These are phyloP conservation scores for Lamprologus sp. DNA, from an alignment of 2,113 vertebrate species.

Conservation along the genomic window DNA sequence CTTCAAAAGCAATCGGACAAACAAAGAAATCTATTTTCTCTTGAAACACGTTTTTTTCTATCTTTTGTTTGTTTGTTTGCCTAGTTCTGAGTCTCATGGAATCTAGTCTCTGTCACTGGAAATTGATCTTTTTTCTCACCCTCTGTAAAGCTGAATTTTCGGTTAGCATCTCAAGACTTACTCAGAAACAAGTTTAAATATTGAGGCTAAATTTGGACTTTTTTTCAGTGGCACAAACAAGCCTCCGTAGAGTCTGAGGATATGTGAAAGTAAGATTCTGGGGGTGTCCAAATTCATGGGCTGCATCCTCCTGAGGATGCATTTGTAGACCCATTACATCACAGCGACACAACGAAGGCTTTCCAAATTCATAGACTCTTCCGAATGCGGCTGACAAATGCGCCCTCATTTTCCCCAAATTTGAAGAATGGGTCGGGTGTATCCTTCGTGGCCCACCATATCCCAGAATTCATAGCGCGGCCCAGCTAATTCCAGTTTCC, in stretches of 20 bases:
- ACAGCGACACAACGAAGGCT: background rate
- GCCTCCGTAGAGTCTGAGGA: background rate
- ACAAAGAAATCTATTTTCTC: background rate
- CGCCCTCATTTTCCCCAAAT: background rate
- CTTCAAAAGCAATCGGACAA: too few species aligned
- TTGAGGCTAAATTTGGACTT: background rate
- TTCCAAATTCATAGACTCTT: background rate
- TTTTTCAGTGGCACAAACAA: background rate
- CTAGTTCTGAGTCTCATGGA: background rate
- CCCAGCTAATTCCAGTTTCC: background rate
- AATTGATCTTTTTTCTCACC: background rate
- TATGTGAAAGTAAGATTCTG: background rate
- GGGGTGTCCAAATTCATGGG: background rate
- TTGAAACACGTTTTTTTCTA: background rate
- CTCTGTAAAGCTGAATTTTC: background rate
- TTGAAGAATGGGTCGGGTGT: background rate
- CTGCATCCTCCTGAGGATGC: background rate
- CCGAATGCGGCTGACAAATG: background rate
- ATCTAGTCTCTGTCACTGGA: background rate
- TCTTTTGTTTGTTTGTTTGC: background rate
- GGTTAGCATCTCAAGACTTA: background rate
- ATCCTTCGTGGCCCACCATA: background rate
- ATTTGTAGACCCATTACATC: background rate
- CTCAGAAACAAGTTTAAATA: background rate
- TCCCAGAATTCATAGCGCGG: background rate